Evolutionary conservation across 2,797 vertebrate species (phyloP).

Genomic region (Pogoniulus pusillus): DNA sequence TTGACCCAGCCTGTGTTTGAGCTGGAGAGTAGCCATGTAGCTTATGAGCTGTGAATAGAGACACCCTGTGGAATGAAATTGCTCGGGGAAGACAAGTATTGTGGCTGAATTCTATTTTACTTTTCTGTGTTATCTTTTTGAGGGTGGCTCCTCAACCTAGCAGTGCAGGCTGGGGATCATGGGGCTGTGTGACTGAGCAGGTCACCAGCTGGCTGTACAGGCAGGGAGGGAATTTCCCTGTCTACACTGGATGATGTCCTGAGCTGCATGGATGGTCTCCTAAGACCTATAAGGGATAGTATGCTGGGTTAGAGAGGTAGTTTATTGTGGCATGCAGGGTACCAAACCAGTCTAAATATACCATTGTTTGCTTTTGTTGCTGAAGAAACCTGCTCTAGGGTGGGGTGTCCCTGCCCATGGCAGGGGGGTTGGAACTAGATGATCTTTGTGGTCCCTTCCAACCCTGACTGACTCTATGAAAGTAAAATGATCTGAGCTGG

Average conservation of each 20-base stretch:
- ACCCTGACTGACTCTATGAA: too few relatives aligned
- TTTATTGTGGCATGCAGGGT: neutral
- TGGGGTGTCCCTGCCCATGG: too few relatives aligned
- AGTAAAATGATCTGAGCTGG: neutral
- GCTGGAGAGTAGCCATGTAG: slow-evolving; percentile 49
- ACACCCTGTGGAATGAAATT: slow-evolving; percentile 16
- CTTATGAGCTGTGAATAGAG: slow-evolving; percentile 58
- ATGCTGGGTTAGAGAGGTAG: slow-evolving; percentile 29
- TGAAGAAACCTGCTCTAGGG: too few relatives aligned
- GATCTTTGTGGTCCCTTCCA: too few relatives aligned
- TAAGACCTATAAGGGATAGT: slow-evolving; percentile 50
- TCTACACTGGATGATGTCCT: neutral
- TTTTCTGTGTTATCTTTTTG: neutral
- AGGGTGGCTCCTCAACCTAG: neutral
- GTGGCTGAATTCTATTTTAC: neutral
- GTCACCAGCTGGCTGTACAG: neutral
- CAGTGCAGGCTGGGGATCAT: neutral
- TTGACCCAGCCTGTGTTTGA: slow-evolving; percentile 64
- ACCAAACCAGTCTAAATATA: slow-evolving; percentile 49
- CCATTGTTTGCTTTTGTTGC: neutral
- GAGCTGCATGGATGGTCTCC: neutral
- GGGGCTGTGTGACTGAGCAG: neutral
- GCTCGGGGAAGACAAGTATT: neutral
- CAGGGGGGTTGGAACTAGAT: too few relatives aligned
- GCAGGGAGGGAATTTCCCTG: slow-evolving; percentile 16